Conservation (phyloP, 35 echinoderm and acorn worm species). For the Nesometra sesokonis region DNA sequence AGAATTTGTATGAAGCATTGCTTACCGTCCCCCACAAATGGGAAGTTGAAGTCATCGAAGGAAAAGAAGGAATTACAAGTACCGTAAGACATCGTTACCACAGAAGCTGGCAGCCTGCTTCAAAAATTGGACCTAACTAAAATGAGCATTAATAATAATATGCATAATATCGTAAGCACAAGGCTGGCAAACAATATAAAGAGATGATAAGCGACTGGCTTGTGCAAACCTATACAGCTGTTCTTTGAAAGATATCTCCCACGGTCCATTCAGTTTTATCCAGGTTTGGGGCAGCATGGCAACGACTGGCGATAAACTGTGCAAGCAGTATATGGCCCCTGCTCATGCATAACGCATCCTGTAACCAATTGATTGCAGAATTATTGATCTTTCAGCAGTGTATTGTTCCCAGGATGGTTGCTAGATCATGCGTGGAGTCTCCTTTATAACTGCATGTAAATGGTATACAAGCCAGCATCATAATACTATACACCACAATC, state of each 20-base stretch:
- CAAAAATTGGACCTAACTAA: background rate
- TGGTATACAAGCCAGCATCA: background rate
- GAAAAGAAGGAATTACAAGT: background rate
- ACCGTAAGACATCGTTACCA: background rate
- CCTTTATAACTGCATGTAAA: background rate
- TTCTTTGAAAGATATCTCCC: background rate
- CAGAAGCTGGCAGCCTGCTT: background rate
- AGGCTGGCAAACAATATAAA: background rate
- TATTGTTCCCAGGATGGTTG: background rate
- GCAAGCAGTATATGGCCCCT: background rate
- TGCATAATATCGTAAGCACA: background rate
- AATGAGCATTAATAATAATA: background rate
- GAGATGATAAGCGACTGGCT: background rate
- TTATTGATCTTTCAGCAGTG: background rate
- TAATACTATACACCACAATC: background rate
- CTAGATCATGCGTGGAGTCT: background rate
- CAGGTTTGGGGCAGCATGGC: background rate
- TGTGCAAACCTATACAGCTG: background rate
- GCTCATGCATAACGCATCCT: background rate
- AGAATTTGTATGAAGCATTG: background rate
- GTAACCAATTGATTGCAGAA: background rate
- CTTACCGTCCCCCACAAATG: background rate
- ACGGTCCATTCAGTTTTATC: background rate
- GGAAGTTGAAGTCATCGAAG: background rate
- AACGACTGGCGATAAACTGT: background rate